Base-by-base conservation (phyloP, 2,888 invertebrate species). In the Calameuta filiformis region DNA sequence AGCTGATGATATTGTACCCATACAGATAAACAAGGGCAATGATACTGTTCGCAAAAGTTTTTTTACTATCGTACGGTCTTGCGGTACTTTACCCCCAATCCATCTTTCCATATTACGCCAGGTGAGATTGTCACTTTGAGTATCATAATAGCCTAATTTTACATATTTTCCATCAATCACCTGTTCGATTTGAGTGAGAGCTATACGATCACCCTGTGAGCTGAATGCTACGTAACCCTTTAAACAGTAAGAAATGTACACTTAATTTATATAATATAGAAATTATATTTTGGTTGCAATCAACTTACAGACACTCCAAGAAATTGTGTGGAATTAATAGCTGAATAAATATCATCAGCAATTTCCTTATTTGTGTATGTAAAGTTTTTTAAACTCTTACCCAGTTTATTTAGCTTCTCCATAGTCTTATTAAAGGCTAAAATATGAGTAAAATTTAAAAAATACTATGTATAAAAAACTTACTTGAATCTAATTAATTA, bases 221-320 rank as follows among this genome's bases (percentile, higher is more conserved):
- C 98, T 98, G 93, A 99, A 99, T 68, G 98, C 99, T 81, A 99
- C 99, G 88, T 96, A 94, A 74, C 99, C 99, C 99, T 99, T 92
- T 30, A 92, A 90, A 80, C 80, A 81, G 12, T 75, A 77, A 68
- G 35, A 73, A 73, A 37, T 23, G 76, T 12, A 6, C 15, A 69
- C 35, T 75, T 34, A 79, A 77, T 75, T 69, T 12, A 69, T 71
- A 30, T 33, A 76, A 15, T 35, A 35, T 71, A 40, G 75, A 71
- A 77, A 74, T 12, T 11, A 73, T 75, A 33, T n/a, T 73, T 73
- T 76, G 35, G 23, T 68, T 23, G 76, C 4, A 34, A 35, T 33
- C 33, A 77, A 94, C 97, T 95, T 93, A 99, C 99, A 90, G 99
- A 99, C 82, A 99, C 97, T 82, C 99, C 99, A 77, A 98, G 94